Evolutionary conservation across 1,140 invertebrate genomes (phyloP), one percentile per base, ranked within the genome.

Genomic region (Aradophagus sp.): DNA sequence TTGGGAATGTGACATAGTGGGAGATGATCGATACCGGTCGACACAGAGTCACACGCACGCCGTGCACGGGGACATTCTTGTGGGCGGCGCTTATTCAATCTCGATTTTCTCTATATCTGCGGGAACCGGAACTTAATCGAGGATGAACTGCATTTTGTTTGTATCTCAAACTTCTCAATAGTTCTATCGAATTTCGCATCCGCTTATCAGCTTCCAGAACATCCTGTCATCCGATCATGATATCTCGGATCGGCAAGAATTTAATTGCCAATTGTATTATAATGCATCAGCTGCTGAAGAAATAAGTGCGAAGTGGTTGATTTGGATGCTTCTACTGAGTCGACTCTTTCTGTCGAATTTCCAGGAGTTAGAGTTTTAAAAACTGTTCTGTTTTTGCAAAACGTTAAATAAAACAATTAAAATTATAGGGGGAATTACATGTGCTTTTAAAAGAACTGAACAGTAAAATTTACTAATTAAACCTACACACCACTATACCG

Each of bases 61-160:
- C 19, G 34, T 38, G 39, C 39, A 38, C 8, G 19, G 50, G 29
- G 44, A 70, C 58, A 63, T 70, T 70, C 58, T 63, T 70, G 58
- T 63, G 67, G 58, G 67, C 52, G 67, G 52, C 7, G 58, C 52
- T 70, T 58, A 63, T 63, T 62, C 58, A 70, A 70, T 63, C 67
- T 63, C 67, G 50, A 56, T 63, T 70, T 70, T 70, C 67, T 63
- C 52, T 29, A 45, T 52, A 52, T 70, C 34, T 52, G 50, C 39
- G 10, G 38, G 36, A 34, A 58, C 44, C 38, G 67, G 38, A 70
- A 63, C 63, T 59, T 59, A 67, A 67, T 67, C 55, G 63, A 67
- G 45, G 41, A 59, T 67, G 53, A 67, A 67, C 44, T 52, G 45
- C 45, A 67, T 67, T 58, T 58, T 66, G 53, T 66, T 66, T 66